Conservation (phyloP, 2,113 vertebrate genomes). For the Numenius arquata region DNA sequence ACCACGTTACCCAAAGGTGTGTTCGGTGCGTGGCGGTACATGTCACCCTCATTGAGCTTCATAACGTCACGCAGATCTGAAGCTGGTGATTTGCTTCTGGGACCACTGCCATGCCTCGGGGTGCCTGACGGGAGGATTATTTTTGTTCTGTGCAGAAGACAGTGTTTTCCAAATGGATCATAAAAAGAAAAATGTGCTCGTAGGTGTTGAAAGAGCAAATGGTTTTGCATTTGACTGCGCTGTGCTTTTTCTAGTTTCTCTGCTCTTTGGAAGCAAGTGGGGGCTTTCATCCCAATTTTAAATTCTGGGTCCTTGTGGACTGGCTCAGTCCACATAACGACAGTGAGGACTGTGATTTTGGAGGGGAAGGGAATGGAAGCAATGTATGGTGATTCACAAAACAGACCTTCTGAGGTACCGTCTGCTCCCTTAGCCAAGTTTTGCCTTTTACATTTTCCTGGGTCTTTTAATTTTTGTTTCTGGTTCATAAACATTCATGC, state of each 20-base stretch:
- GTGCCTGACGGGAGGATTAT: constrained; percentile 32
- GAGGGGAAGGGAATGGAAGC: neutral
- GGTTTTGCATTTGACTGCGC: constrained; percentile 7
- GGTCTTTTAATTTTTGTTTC: neutral
- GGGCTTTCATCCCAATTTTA: neutral
- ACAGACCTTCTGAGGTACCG: neutral
- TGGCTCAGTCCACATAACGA: neutral
- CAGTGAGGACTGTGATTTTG: neutral
- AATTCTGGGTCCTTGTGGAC: neutral
- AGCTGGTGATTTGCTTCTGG: constrained; percentile 41
- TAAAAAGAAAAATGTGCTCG: constrained; percentile 40
- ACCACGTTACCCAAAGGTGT: neutral
- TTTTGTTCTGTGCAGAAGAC: constrained; percentile 49
- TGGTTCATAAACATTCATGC: neutral
- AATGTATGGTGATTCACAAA: neutral
- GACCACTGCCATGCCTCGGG: constrained; percentile 37
- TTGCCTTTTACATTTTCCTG: neutral
- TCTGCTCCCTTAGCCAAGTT: neutral
- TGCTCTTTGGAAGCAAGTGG: neutral
- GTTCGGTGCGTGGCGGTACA: neutral
- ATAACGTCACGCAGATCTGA: neutral
- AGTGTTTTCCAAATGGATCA: constrained; percentile 43
- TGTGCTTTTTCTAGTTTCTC: constrained; percentile 18
- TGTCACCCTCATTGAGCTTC: neutral
- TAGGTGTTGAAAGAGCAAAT: constrained; percentile 55